Base-by-base conservation (phyloP, 1,140 invertebrate species). In the Sycophila sp. region DNA sequence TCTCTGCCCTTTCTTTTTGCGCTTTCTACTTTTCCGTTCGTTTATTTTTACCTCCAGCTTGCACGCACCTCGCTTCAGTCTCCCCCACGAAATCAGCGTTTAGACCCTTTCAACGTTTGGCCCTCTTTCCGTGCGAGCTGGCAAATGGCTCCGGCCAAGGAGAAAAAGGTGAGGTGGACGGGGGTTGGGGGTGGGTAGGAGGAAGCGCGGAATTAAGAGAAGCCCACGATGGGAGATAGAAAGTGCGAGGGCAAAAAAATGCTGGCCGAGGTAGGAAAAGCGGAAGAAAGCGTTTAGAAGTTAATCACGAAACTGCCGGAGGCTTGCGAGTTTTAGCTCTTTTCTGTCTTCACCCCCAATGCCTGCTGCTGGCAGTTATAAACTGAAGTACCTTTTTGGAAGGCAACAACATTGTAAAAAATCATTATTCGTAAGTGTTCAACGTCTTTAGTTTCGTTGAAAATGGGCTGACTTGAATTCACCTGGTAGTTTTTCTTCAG, bases 301-400 rank as follows among this genome's bases (percentile, higher is more conserved):
- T 79, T 80, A 79, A 79, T 77, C 73, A 77, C 59, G 38, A 71
- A 64, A 78, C 74, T 74, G 71, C 75, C 73, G 69, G 74, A 75
- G 72, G 76, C 45, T 62, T 34, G 40, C 71, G 77, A 64, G 32
- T 32, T 64, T 53, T 26, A 38, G 47, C 30, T 53, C 32, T 53
- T 53, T 38, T 28, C 47, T 24, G 45, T 38, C 22, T 38, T 53
- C 42, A 15, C 45, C 26, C n/a, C 13, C 40, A 62, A 49, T 15
- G 13, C 28, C 1, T 64, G 34, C 62, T 38, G 26, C 17, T 64
- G 60, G 32, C 62, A 53, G 62, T 64, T 51, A 64, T 64, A 64
- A 64, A 53, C 60, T 64, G n/a, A 36, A 53, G 47, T 64, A 22
- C 32, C 53, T 51, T 17, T 51, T 49, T 53, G 2, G n/a, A n/a